These are phyloP conservation scores for Eledona agricola DNA, from an alignment of 2,888 invertebrate species.

Conservation along the genomic window DNA sequence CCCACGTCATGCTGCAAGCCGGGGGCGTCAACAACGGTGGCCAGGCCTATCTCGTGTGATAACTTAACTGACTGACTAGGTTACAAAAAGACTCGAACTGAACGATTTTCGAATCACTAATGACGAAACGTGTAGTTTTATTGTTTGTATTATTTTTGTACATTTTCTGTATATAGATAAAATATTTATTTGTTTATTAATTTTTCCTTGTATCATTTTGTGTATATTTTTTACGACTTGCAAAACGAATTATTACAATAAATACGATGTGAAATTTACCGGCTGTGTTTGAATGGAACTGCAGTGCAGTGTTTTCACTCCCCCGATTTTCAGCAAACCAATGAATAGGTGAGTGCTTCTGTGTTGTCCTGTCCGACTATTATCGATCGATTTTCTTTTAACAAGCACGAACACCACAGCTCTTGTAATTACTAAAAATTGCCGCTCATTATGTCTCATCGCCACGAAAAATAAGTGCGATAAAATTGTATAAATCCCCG, in stretches of 20 bases:
- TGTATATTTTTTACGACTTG: slow-evolving; percentile 64
- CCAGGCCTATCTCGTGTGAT: slow-evolving; percentile 79
- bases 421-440: too few species aligned
- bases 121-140: slow-evolving; percentile 50
- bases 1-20: slow-evolving; percentile 62
- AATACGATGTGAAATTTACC: slow-evolving; percentile 61
- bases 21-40: slow-evolving; percentile 63
- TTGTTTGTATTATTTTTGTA: slow-evolving; percentile 63
- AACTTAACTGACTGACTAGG: slow-evolving; percentile 62
- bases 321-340: slow-evolving; percentile 35
- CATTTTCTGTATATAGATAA: slow-evolving; percentile 62
- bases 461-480: too few species aligned
- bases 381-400: slow-evolving; percentile 34
- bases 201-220: slow-evolving; percentile 62
- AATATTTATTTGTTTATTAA: slow-evolving; percentile 62
- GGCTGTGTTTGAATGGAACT: slow-evolving; percentile 43
- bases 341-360: slow-evolving; percentile 37
- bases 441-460: too few species aligned
- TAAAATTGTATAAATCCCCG: too few species aligned
- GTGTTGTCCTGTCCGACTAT: slow-evolving; percentile 34
- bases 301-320: slow-evolving; percentile 33
- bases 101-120: slow-evolving; percentile 22
- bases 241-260: slow-evolving; percentile 60
- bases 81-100: slow-evolving; percentile 48
- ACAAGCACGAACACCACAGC: too few species aligned